These are phyloP conservation scores for Aphidius gifuensis DNA, from an alignment of 1,140 invertebrate genomes.

Conservation along the genomic window DNA sequence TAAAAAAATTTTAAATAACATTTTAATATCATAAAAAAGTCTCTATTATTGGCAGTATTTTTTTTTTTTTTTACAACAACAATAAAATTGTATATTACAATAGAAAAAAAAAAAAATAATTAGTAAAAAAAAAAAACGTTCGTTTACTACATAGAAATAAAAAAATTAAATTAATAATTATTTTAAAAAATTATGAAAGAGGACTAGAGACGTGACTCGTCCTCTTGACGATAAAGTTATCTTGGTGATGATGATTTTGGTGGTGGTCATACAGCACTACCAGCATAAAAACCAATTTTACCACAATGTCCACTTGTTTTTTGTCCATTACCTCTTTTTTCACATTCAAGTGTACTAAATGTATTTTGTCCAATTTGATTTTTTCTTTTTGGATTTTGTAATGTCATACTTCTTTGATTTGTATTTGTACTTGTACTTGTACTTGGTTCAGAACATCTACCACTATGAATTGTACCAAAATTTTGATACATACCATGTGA, in stretches of 20 bases:
- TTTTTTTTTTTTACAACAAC: too few relatives aligned
- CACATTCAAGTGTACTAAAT: conserved; percentile 53
- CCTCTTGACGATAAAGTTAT: conserved; percentile 36
- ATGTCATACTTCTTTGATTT: conserved; percentile 50
- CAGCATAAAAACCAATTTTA: conserved; percentile 46
- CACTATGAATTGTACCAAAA: conserved; percentile 52
- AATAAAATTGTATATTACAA: too few relatives aligned
- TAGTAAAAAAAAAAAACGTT: too few relatives aligned
- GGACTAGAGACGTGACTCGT: too few relatives aligned
- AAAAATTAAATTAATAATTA: too few relatives aligned
- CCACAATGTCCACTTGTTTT: conserved; percentile 37
- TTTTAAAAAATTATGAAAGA: too few relatives aligned
- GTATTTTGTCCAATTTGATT: conserved; percentile 52
- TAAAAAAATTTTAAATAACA: too few relatives aligned
- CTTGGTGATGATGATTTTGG: conserved; percentile 44
- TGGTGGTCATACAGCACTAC: conserved; percentile 55
- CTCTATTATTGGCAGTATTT: too few relatives aligned
- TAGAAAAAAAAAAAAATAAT: too few relatives aligned
- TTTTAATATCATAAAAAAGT: too few relatives aligned
- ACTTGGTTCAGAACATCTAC: conserved; percentile 49
- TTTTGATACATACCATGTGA: conserved; percentile 52
- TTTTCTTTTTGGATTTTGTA: conserved; percentile 52
- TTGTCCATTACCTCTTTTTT: conserved; percentile 36
- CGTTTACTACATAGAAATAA: too few relatives aligned
- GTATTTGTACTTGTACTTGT: conserved; percentile 52